These are phyloP conservation scores for Chymomyza fuscimana DNA, from an alignment of 2,888 invertebrate genomes.

Conservation along the genomic window DNA sequence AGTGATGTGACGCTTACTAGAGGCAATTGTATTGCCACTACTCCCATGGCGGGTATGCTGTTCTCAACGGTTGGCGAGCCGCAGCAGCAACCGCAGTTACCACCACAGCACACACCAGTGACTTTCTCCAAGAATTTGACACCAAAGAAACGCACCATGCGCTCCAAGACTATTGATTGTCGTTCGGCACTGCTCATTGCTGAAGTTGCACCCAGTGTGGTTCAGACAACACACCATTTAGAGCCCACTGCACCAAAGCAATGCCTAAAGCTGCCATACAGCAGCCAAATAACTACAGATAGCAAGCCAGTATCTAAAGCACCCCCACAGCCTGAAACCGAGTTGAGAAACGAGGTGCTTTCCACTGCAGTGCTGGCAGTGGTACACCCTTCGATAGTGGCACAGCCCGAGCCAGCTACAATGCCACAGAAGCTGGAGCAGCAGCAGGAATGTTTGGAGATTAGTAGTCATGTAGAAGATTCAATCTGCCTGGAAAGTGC, in stretches of 20 bases:
- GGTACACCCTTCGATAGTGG: neutral
- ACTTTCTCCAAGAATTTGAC: conserved; percentile 36
- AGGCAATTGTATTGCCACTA: conserved; percentile 8
- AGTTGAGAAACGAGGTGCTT: neutral
- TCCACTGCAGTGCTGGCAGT: neutral
- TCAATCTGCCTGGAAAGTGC: neutral
- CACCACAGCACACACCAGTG: conserved; percentile 9
- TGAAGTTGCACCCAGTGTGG: conserved; percentile 5
- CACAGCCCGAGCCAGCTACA: neutral
- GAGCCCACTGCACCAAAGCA: neutral
- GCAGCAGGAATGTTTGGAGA: neutral
- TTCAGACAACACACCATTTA: neutral
- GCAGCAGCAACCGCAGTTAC: conserved; percentile 15
- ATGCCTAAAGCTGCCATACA: neutral
- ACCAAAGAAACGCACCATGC: conserved; percentile 68
- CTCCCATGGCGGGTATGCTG: conserved; percentile 7
- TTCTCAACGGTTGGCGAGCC: conserved; percentile 8
- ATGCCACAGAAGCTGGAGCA: conserved; percentile 1
- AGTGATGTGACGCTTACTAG: neutral
- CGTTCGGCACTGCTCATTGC: conserved; percentile 45
- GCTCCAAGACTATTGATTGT: conserved; percentile 74
- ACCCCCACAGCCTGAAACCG: neutral
- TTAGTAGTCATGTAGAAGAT: neutral
- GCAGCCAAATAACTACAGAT: conserved; percentile 2
- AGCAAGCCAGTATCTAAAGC: neutral